These are phyloP conservation scores for Dendrolimus houi DNA, from an alignment of 2,888 invertebrate genomes.

Conservation along the genomic window DNA sequence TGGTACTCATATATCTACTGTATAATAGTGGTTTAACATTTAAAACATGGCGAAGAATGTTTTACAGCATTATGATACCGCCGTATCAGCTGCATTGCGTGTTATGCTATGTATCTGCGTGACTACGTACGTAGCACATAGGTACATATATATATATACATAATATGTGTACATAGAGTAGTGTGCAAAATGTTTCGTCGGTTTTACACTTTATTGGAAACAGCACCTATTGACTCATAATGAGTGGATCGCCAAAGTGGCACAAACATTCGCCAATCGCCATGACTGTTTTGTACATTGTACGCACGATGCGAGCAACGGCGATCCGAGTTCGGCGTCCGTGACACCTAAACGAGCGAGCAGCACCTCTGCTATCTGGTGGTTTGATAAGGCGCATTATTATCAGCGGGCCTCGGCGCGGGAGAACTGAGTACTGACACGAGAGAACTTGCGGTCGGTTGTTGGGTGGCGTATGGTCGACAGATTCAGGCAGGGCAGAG, in stretches of 20 bases:
- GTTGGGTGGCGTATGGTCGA: slow-evolving; percentile 37
- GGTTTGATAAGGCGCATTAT: slow-evolving; percentile 61
- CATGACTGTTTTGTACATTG: slow-evolving; percentile 31
- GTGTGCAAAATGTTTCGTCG: slow-evolving; percentile 17
- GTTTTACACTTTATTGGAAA: slow-evolving; percentile 29
- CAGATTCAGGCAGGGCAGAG: slow-evolving; percentile 31
- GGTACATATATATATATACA: not conserved
- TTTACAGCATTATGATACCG: not conserved
- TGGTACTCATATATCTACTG: too few species aligned
- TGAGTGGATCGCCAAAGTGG: slow-evolving; percentile 40
- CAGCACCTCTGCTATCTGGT: slow-evolving; percentile 74
- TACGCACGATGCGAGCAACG: slow-evolving; percentile 39
- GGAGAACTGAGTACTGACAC: slow-evolving; percentile 46
- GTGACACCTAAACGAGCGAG: slow-evolving; percentile 68
- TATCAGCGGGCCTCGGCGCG: slow-evolving; percentile 60
- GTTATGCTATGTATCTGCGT: not conserved
- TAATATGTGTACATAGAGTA: slow-evolving; percentile 11
- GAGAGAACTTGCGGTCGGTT: slow-evolving; percentile 43
- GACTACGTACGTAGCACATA: not conserved
- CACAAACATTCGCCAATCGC: slow-evolving; percentile 45
- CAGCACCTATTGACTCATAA: slow-evolving; percentile 41
- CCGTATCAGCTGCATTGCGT: not conserved
- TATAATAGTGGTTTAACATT: too few species aligned
- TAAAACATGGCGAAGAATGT: too few species aligned
- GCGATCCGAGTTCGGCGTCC: slow-evolving; percentile 50